Evolutionary conservation across 2,113 vertebrate genomes (phyloP), one percentile per base, ranked within the genome.

Genomic region (Tenebrosternarchus preto): DNA sequence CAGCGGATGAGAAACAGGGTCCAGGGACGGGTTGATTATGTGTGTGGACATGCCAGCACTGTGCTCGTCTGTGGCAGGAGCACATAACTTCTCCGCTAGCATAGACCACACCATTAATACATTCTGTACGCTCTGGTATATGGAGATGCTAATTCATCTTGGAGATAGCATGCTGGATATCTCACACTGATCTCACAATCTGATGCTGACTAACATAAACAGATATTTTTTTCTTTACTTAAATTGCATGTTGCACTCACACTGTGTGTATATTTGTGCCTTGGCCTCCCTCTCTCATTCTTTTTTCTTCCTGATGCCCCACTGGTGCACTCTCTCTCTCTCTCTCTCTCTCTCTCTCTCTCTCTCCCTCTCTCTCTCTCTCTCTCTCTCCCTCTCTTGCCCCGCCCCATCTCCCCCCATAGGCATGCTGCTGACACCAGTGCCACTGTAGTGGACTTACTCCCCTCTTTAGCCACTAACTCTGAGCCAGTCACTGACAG

Each of bases 391-490:
- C 72, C 43, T 71, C 59, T 67, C 61, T 69, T 76, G 50, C 68
- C 84, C 72, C 87, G 80, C 70, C 59, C 76, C 88, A 59, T 50
- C 61, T 86, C 82, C 82, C 84, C 89, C 22, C 92, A 87, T 95
- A 99, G 98, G 96, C 96, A 95, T 85, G 92, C 96, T 20, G 92
- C 95, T 43, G 96, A 99, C 84, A 92, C 93, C 16, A 90, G 94
- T 87, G 93, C 95, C 87, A 90, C 94, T 69, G 95, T 95, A 64
- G 95, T 95, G 91, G 96, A 96, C 91, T 90, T 95, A 93, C 93
- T 96, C 92, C 96, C 95, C 88, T 95, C 96, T 88, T 90, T 95
- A 80, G 93, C 95, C 88, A 94, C 95, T 95, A 98, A 98, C 92
- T 98, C 97, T 92, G 95, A 96, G 86, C 93, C 94, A 77, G 88